A percentile compares a stretch with the other conserved stretches of the same genome.
These are phyloP conservation scores for Conger conger DNA, from an alignment of 2,113 vertebrate genomes.

Conservation along the genomic window DNA sequence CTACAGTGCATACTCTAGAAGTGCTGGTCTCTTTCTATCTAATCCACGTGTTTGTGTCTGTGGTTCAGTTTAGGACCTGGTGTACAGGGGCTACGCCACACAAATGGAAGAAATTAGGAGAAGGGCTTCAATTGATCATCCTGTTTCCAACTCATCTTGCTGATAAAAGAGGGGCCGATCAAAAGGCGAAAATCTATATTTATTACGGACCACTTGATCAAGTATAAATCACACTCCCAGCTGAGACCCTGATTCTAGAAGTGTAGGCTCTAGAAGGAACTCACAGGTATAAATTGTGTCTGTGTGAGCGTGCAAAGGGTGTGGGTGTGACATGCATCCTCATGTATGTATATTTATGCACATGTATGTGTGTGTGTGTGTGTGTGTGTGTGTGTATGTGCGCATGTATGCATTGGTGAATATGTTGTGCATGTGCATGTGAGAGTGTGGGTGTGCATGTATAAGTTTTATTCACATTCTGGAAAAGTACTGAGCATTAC, in stretches of 20 bases:
- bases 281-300: neutral
- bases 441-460: no score
- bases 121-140: neutral
- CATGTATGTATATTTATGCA: neutral
- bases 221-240: neutral
- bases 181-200: neutral
- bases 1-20: neutral
- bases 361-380: no score
- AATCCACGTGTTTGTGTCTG: neutral
- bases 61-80: neutral
- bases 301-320: neutral
- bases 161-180: neutral
- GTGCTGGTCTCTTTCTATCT: neutral
- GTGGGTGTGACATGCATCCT: no score
- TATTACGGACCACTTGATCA: neutral
- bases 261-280: neutral
- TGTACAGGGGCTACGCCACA: neutral
- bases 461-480: no score
- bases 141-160: neutral
- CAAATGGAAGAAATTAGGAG: neutral
- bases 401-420: no score
- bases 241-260: neutral
- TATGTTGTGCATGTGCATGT: neutral
- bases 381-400: neutral
- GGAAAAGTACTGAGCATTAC: no score